phyloP scores from a whole-genome alignment of 2,797 vertebrate species.

The Pyrocephalus nanus region DNA sequence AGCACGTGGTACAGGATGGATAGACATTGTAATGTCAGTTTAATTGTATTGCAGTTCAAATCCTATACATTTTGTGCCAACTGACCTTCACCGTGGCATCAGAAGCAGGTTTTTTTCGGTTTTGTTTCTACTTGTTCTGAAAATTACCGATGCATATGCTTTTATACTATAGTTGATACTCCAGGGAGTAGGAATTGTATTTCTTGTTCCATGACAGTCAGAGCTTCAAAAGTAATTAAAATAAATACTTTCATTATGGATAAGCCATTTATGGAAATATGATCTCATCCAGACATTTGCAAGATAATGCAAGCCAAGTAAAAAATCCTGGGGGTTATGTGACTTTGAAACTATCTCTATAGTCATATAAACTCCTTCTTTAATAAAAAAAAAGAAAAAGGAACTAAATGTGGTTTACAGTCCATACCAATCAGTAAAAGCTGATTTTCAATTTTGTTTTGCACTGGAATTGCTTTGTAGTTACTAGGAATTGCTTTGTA shows the following conservation, averaged over 20 bases:
- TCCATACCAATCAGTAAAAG: neutral
- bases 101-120: neutral
- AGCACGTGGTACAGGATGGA: neutral
- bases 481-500: neutral
- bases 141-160: neutral
- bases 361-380: neutral
- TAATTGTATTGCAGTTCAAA: neutral
- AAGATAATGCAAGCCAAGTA: neutral
- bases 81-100: neutral
- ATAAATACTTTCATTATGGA: neutral
- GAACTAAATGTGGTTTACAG: neutral
- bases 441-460: neutral
- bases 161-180: neutral
- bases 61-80: neutral
- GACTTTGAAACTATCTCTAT: neutral
- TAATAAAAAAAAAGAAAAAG: neutral
- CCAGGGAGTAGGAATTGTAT: neutral
- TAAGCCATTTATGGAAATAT: neutral
- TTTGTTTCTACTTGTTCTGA: neutral
- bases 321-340: neutral
- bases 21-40: neutral
- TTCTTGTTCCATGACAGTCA: neutral
- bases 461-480: neutral
- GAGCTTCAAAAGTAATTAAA: conserved; percentile 2
- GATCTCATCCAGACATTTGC: neutral